Evolutionary conservation across 2,888 invertebrate genomes (phyloP).

Genomic region (Cheilosia impressa): DNA sequence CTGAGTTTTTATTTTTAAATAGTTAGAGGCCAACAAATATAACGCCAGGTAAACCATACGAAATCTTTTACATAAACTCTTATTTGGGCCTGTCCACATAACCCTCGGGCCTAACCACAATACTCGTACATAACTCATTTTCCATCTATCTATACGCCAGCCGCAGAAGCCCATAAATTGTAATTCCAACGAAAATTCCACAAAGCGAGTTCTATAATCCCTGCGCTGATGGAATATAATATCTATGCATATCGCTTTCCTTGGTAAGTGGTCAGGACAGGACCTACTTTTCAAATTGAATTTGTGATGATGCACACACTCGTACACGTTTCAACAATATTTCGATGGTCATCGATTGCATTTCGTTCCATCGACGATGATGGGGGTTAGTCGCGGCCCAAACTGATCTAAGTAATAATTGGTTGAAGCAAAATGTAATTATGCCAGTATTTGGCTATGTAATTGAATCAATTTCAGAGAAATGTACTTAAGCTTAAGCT

Average conservation of each 20-base stretch:
- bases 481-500: no score
- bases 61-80: background rate
- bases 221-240: constrained; percentile 21
- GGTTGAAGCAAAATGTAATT: background rate
- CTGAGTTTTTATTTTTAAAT: no score
- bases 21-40: no score
- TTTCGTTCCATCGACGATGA: background rate
- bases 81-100: background rate
- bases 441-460: background rate
- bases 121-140: constrained; percentile 22
- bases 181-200: constrained; percentile 42
- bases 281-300: constrained; percentile 52
- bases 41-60: no score
- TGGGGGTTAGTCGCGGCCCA: background rate
- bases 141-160: constrained; percentile 43
- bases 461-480: constrained; percentile 34
- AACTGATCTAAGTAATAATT: background rate
- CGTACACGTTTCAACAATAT: background rate
- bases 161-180: constrained; percentile 56
- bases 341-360: constrained; percentile 5
- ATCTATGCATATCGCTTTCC: constrained; percentile 38
- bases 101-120: constrained; percentile 27
- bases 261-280: constrained; percentile 12
- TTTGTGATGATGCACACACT: constrained; percentile 38
- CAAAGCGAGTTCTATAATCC: constrained; percentile 48